phyloP scores from a whole-genome alignment of 2,888 invertebrate species.

The Oligia latruncula region DNA sequence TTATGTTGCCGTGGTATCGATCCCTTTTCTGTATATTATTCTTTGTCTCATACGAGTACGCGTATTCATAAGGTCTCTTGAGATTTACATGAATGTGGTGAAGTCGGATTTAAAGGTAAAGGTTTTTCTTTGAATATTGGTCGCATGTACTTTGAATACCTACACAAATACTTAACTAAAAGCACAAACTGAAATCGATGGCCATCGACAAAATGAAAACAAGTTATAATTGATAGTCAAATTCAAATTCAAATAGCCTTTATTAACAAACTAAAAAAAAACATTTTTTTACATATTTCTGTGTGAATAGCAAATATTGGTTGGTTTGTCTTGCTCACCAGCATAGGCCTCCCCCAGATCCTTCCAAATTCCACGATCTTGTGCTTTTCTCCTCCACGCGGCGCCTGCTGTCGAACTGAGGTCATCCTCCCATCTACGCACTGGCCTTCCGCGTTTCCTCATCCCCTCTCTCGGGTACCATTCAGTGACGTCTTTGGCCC shows the following conservation, averaged over 20 bases:
- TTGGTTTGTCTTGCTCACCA: no score
- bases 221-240: not conserved
- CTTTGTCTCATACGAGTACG: not conserved
- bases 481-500: no score
- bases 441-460: no score
- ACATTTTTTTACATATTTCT: no score
- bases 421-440: no score
- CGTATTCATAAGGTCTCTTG: constrained; percentile 7
- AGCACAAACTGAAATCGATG: not conserved
- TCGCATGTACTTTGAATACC: not conserved
- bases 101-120: constrained; percentile 19
- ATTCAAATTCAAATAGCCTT: no score
- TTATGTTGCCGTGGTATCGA: constrained; percentile 9
- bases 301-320: no score
- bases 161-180: not conserved
- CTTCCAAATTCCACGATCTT: no score
- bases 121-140: not conserved
- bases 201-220: not conserved
- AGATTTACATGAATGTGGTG: constrained; percentile 20
- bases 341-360: no score
- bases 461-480: no score
- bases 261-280: not conserved
- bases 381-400: no score
- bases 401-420: no score
- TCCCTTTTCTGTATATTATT: constrained; percentile 11